Base-by-base conservation (phyloP, 2,113 vertebrate species). In the Dromas ardeola region DNA sequence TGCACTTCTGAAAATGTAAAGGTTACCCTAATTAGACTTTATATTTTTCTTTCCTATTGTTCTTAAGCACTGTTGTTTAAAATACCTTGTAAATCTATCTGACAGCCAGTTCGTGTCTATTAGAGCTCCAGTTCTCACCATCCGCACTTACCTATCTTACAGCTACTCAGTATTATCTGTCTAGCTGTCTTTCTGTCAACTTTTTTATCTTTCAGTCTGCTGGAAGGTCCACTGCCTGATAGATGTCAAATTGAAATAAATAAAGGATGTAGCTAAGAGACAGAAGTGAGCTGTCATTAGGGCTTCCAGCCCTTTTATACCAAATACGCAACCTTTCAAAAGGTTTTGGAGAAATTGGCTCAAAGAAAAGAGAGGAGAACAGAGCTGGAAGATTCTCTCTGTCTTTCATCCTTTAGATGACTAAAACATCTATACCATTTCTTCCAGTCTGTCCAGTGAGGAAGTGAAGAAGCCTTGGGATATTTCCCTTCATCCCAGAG, bases 141-240 rank as follows among this genome's bases (percentile, higher is more conserved):
- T 95, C 84, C 69, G 23, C 84, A 55, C 85, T 85, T 92, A 84
- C 15, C 80, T 65, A 10, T 91, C 81, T 59, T 83, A 55, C 50
- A 97, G 58, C 77, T 86, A 15, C 42, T 93, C 84, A 26, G 55
- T 96, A 81, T 91, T 95, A 95, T 90, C 81, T 83, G 56, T 63
- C 79, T 90, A 70, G 73, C 86, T 98, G 87, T 81, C 92, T 94
- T 94, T 90, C 84, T 97, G 86, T 96, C 96, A 89, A 89, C 82
- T 93, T 85, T 84, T 92, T 74, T 94, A 74, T 94, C 91, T 95
- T 87, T 96, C 70, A 93, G 43, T 62, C 59, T 96, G 56, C 65
- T 97, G 88, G 93, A 96, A 83, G 73, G 62, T 72, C 79, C 23
- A 3, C 58, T 93, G 62, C 56, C 91, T 96, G 91, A 95, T 86